These are phyloP conservation scores for Stichopus horrens DNA, from an alignment of 53 echinoderm and acorn worm species.

Conservation along the genomic window DNA sequence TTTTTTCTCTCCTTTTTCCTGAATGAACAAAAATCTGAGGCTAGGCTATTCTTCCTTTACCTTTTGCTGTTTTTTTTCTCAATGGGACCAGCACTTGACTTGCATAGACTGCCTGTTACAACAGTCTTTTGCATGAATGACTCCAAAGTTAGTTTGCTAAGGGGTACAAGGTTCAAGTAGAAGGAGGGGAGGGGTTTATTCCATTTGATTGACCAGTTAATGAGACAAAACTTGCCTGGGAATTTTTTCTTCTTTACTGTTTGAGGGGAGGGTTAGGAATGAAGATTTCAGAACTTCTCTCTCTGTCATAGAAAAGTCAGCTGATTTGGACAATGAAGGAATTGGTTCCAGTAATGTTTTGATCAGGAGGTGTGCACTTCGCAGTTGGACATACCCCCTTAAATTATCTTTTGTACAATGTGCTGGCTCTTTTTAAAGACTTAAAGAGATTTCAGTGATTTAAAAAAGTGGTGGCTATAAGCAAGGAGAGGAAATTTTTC, in stretches of 20 bases:
- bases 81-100: not conserved
- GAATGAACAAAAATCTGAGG: not conserved
- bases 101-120: not conserved
- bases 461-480: too few species aligned
- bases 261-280: too few species aligned
- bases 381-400: too few species aligned
- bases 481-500: too few species aligned
- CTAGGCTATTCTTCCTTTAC: not conserved
- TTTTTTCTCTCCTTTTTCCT: not conserved
- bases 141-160: not conserved
- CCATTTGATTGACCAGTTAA: conserved; percentile 4
- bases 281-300: too few species aligned
- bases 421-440: too few species aligned
- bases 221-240: conserved; percentile 6
- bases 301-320: not conserved
- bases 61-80: not conserved
- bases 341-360: too few species aligned
- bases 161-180: conserved; percentile 31
- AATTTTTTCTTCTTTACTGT: not conserved
- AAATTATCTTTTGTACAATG: too few species aligned
- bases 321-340: not conserved
- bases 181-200: conserved; percentile 28
- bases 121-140: not conserved
- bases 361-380: too few species aligned
- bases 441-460: too few species aligned